Conservation (phyloP, 2,113 vertebrate species). For the Corythornis madagascariensis region DNA sequence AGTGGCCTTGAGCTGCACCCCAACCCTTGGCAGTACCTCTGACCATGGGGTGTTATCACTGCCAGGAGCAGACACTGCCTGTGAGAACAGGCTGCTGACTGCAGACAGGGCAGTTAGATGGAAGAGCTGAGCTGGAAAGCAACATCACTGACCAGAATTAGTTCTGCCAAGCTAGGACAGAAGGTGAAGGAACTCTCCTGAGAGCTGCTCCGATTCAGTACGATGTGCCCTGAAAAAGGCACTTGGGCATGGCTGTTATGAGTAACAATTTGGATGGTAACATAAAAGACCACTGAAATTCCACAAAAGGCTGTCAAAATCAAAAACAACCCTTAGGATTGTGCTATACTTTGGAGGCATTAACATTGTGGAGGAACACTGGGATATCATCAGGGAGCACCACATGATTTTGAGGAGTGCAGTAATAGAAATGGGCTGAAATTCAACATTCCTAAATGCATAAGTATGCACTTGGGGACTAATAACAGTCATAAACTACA, state of each 20-base stretch:
- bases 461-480: conserved; percentile 48
- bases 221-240: background rate
- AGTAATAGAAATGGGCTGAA: conserved; percentile 36
- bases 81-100: too few relatives aligned
- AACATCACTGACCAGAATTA: too few relatives aligned
- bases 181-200: background rate
- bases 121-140: too few relatives aligned
- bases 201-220: background rate
- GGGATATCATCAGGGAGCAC: conserved; percentile 18
- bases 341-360: conserved; percentile 6
- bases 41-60: too few relatives aligned
- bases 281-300: background rate
- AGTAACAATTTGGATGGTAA: conserved; percentile 21
- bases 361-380: background rate
- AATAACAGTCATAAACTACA: conserved; percentile 29
- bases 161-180: too few relatives aligned
- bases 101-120: too few relatives aligned
- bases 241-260: background rate
- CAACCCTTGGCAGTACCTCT: too few relatives aligned
- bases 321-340: background rate
- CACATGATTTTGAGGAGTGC: conserved; percentile 26
- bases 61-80: too few relatives aligned
- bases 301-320: background rate
- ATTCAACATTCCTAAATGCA: conserved; percentile 59
- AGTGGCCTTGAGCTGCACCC: too few relatives aligned